phyloP scores from a whole-genome alignment of 1,140 invertebrate species.

The Lepidurus arcticus region DNA sequence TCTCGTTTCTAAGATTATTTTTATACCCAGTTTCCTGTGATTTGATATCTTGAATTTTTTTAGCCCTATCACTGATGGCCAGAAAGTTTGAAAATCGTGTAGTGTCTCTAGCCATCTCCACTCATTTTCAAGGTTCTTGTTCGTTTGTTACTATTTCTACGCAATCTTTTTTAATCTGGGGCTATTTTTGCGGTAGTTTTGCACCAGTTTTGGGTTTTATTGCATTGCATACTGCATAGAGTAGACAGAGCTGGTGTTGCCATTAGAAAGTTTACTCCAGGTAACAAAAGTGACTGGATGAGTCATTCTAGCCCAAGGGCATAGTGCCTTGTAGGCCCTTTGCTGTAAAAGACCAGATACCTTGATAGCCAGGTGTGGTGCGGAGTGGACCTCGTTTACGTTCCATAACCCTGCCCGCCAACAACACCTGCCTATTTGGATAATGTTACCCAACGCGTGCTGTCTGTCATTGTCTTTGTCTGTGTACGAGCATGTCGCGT shows the following conservation, averaged over 20 bases:
- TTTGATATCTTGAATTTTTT: neutral
- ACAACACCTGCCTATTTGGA: conserved; percentile 4
- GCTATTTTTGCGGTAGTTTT: neutral
- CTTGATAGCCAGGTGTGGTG: conserved; percentile 13
- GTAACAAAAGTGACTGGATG: neutral
- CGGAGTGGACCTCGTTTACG: neutral
- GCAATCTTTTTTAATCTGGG: too few species aligned
- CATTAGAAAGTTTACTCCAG: conserved; percentile 7
- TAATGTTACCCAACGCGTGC: conserved; percentile 12
- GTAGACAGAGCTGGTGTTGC: neutral
- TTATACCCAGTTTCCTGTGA: neutral
- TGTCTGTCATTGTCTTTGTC: neutral
- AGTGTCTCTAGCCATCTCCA: neutral
- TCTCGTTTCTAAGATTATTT: neutral
- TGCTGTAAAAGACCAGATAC: neutral
- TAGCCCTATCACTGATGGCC: too few species aligned
- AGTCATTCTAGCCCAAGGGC: neutral
- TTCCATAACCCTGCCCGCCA: neutral
- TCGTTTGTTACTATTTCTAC: neutral
- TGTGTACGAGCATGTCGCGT: neutral
- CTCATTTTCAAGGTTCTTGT: neutral
- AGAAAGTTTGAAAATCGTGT: too few species aligned
- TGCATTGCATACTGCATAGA: neutral
- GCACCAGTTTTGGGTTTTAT: neutral
- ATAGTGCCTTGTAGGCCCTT: neutral